A percentile compares a stretch with the other conserved stretches of the same genome.
Conservation (phyloP, 2,113 vertebrate genomes). For the Hucho hucho region DNA sequence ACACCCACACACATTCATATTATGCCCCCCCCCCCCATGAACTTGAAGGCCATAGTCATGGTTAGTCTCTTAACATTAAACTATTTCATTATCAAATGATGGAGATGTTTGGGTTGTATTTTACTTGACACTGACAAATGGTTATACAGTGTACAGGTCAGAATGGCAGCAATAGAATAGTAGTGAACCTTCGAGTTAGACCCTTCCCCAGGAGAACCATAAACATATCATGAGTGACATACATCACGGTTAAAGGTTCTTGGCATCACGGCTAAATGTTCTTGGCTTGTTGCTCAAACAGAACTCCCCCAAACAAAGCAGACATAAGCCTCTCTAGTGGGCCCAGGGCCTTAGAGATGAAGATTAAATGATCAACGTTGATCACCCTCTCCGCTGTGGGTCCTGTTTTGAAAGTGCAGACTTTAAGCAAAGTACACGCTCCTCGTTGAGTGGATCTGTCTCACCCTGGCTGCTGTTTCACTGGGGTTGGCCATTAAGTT, state of each 20-base stretch:
- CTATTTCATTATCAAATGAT: no score
- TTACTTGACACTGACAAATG: slow-evolving; percentile 25
- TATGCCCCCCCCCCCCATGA: no score
- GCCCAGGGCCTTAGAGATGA: slow-evolving; percentile 34
- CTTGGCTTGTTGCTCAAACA: slow-evolving; percentile 13
- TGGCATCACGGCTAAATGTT: slow-evolving; percentile 4
- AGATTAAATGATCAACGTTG: slow-evolving; percentile 34
- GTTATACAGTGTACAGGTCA: slow-evolving; percentile 17
- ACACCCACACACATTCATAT: no score
- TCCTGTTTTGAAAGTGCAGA: slow-evolving; percentile 28
- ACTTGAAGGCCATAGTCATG: no score
- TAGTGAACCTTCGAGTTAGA: not conserved
- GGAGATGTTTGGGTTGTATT: not conserved
- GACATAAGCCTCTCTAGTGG: slow-evolving; percentile 27
- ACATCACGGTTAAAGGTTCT: slow-evolving; percentile 19
- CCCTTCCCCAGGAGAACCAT: slow-evolving; percentile 15
- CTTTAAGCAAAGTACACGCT: slow-evolving; percentile 31
- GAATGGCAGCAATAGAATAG: slow-evolving; percentile 7
- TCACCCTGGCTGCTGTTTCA: not conserved
- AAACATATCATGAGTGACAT: slow-evolving; percentile 31
- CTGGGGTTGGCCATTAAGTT: slow-evolving; percentile 1
- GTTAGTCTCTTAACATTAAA: no score
- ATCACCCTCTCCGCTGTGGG: slow-evolving; percentile 18
- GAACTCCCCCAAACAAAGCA: not conserved
- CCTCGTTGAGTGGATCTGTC: slow-evolving; percentile 47